These are phyloP conservation scores for Drosophila cardini DNA, from an alignment of 1,140 invertebrate genomes.

Conservation along the genomic window DNA sequence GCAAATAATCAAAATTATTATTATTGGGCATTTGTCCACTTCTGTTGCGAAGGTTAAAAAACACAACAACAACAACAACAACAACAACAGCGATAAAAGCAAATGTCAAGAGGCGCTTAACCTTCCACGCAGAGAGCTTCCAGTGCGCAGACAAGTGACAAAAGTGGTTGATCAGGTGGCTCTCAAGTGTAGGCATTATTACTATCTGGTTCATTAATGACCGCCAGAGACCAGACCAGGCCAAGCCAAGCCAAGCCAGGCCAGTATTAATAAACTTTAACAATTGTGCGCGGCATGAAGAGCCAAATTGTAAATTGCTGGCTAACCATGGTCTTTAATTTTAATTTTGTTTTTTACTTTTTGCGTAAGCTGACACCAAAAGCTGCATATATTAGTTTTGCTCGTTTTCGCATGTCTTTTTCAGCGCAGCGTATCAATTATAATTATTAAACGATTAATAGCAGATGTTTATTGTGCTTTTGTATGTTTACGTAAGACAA, in stretches of 20 bases:
- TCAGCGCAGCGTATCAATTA: slow-evolving; percentile 35
- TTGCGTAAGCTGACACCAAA: slow-evolving; percentile 63
- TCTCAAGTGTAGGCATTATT: slow-evolving; percentile 41
- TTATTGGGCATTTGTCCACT: slow-evolving; percentile 70
- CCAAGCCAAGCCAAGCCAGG: not conserved
- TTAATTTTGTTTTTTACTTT: slow-evolving; percentile 40
- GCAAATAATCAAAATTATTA: slow-evolving; percentile 57
- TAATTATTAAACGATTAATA: slow-evolving; percentile 47
- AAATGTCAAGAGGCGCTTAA: slow-evolving; percentile 81
- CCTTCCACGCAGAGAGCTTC: slow-evolving; percentile 56
- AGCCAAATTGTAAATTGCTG: slow-evolving; percentile 67
- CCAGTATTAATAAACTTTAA: slow-evolving; percentile 59
- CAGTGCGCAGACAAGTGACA: slow-evolving; percentile 47
- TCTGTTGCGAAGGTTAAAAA: slow-evolving; percentile 69
- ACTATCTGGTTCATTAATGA: slow-evolving; percentile 78
- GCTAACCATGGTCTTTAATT: slow-evolving; percentile 47
- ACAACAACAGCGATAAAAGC: slow-evolving; percentile 39
- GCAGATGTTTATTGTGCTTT: slow-evolving; percentile 21
- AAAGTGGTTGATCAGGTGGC: slow-evolving; percentile 67
- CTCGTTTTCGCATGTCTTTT: slow-evolving; percentile 39
- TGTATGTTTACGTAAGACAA: slow-evolving; percentile 11
- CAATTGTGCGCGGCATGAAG: slow-evolving; percentile 62
- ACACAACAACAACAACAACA: not conserved
- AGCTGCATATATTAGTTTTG: slow-evolving; percentile 23
- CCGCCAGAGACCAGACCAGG: not conserved